phyloP scores from a whole-genome alignment of 1,140 invertebrate species.

The Sipha flava region DNA sequence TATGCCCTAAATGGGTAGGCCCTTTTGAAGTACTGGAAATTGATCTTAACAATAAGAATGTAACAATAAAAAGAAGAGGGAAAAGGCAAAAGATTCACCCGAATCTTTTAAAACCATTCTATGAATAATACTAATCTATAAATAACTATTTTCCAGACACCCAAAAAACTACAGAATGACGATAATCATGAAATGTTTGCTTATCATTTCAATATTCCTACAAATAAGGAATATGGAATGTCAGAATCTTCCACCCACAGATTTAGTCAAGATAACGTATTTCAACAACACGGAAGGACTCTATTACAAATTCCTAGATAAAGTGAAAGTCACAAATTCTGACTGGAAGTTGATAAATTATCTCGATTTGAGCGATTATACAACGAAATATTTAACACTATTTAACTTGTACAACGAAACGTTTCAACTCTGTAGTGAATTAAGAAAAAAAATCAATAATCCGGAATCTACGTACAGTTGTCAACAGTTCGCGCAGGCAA shows the following conservation, averaged over 20 bases:
- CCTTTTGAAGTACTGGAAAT: not conserved
- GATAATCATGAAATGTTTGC: not conserved
- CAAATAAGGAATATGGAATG: not conserved
- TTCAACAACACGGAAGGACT: not conserved
- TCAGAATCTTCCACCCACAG: not conserved
- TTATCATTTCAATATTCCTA: not conserved
- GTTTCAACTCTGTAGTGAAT: not conserved
- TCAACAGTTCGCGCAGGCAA: not conserved
- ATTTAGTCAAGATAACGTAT: not conserved
- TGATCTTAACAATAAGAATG: not conserved
- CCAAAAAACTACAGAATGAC: not conserved
- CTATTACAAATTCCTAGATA: not conserved
- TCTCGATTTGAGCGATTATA: not conserved
- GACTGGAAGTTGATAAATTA: not conserved
- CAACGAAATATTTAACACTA: not conserved
- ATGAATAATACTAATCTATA: not conserved
- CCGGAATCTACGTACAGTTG: not conserved
- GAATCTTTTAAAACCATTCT: not conserved
- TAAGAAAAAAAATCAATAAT: not conserved
- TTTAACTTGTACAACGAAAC: not conserved
- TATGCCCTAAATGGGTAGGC: not conserved
- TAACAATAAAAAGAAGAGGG: not conserved
- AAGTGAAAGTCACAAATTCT: not conserved
- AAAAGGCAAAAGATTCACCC: not conserved
- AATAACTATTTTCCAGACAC: not conserved